phyloP scores from a whole-genome alignment of 2,797 vertebrate species.

The Sciurus vulgaris region DNA sequence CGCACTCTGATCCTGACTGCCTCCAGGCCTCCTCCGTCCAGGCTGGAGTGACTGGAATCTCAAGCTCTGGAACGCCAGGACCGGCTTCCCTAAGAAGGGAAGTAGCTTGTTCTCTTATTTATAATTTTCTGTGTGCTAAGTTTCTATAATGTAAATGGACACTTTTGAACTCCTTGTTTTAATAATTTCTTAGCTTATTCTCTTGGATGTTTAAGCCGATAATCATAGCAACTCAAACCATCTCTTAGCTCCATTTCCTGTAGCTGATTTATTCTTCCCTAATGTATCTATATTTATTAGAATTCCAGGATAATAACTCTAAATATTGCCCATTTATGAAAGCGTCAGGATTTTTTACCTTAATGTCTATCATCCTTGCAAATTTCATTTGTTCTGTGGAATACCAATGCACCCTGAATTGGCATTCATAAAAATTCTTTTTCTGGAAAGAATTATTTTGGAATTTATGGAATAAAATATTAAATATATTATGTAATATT shows the following conservation, averaged over 20 bases:
- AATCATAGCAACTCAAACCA: neutral
- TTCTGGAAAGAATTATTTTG: neutral
- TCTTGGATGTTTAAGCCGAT: neutral
- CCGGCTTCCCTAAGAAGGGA: no score
- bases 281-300: neutral
- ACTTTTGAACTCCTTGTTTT: neutral
- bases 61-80: no score
- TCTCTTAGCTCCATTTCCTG: neutral
- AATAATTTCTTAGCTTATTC: neutral
- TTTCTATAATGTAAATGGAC: neutral
- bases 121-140: no score
- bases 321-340: neutral
- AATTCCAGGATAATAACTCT: neutral
- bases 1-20: no score
- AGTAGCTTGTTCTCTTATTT: neutral
- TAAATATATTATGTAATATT: neutral
- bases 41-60: no score
- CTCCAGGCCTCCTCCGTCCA: no score
- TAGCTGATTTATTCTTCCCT: neutral
- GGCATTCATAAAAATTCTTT: neutral
- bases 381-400: neutral
- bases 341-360: neutral
- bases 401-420: neutral
- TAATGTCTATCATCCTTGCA: neutral
- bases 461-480: neutral